Conservation (phyloP, 2,797 vertebrate species). For the Spinus pinus region DNA sequence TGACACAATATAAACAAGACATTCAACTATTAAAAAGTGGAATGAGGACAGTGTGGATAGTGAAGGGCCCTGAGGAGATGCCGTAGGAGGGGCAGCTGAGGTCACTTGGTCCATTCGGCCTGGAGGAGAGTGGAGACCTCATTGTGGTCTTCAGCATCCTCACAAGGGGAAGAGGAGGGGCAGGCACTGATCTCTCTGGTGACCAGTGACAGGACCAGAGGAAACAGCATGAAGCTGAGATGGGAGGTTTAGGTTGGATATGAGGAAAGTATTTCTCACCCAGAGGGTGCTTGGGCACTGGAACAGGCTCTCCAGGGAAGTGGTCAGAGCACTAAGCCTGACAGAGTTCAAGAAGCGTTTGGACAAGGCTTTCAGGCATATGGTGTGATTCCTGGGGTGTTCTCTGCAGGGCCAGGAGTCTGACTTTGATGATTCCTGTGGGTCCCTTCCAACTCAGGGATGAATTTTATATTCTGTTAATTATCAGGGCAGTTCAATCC, state of each 20-base stretch:
- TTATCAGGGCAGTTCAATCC: not conserved
- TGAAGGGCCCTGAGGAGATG: not conserved
- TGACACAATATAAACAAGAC: not conserved
- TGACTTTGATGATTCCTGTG: fast-evolving
- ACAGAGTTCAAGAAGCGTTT: not conserved
- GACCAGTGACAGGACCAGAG: not conserved
- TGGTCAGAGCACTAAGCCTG: not conserved
- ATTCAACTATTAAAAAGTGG: no score
- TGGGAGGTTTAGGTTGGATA: not conserved
- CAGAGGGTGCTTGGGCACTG: not conserved
- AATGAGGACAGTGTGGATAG: no score
- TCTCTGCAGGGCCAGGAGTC: not conserved
- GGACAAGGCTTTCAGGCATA: not conserved
- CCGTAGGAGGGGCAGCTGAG: not conserved
- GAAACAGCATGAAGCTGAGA: not conserved
- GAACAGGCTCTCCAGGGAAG: not conserved
- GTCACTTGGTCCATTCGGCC: not conserved
- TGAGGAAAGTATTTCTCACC: not conserved
- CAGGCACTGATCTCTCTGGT: not conserved
- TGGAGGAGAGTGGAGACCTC: not conserved
- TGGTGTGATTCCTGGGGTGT: not conserved
- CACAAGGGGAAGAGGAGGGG: not conserved
- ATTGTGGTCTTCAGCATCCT: not conserved
- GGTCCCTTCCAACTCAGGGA: not conserved
- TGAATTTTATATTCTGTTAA: not conserved